These are phyloP conservation scores for Acholoe squamosa DNA, from an alignment of 2,888 invertebrate genomes.

Conservation along the genomic window DNA sequence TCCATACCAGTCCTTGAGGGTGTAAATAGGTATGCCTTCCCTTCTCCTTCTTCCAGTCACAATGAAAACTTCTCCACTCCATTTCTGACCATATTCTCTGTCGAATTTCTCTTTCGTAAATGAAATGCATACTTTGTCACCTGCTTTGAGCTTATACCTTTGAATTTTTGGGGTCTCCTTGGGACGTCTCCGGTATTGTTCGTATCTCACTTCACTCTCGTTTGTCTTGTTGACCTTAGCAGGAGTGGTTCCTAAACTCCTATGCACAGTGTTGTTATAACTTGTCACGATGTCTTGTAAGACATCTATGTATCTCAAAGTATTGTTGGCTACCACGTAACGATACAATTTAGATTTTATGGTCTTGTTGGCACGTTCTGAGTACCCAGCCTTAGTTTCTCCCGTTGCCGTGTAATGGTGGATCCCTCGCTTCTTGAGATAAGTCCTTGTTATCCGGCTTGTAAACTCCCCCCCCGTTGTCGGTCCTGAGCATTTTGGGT, in stretches of 20 bases:
- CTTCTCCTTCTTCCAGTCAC: background rate
- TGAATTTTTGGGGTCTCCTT: background rate
- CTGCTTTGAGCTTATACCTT: background rate
- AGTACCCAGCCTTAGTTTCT: conserved; percentile 15
- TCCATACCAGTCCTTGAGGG: background rate
- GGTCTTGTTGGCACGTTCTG: conserved; percentile 41
- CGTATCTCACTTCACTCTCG: conserved; percentile 34
- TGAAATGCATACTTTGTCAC: conserved; percentile 32
- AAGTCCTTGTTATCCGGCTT: background rate
- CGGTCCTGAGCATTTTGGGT: conserved; percentile 11
- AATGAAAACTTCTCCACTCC: background rate
- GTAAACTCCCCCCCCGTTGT: conserved; percentile 29
- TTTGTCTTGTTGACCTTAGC: background rate
- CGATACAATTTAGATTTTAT: conserved; percentile 42
- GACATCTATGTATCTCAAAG: conserved; percentile 16
- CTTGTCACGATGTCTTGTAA: conserved; percentile 38
- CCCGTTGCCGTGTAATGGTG: background rate
- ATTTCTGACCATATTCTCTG: conserved; percentile 31
- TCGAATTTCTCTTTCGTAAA: background rate
- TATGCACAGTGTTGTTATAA: conserved; percentile 10
- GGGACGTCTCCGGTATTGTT: background rate
- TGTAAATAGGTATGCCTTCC: conserved; percentile 14
- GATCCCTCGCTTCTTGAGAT: background rate
- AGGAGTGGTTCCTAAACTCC: background rate
- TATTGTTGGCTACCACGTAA: conserved; percentile 24